A percentile compares a stretch with the other conserved stretches of the same genome.
Evolutionary conservation across 2,113 vertebrate genomes (phyloP).

Genomic region (Arothron firmamentum): DNA sequence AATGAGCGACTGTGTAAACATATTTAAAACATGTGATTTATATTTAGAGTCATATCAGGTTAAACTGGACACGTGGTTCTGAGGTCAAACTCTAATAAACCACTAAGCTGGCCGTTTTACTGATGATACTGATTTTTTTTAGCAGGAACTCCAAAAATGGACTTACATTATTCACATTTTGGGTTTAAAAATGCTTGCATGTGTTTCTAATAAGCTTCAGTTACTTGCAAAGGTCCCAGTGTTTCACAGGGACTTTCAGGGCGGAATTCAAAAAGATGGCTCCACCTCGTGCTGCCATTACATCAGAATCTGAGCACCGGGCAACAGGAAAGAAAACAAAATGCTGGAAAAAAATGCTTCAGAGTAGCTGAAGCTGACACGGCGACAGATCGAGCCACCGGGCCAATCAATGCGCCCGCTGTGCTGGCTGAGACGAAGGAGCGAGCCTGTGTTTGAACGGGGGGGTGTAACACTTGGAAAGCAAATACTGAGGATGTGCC

Average conservation of each 20-base stretch:
- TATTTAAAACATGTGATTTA: neutral
- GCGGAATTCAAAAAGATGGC: slow-evolving; percentile 47
- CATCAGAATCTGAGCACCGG: slow-evolving; percentile 40
- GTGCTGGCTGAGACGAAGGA: neutral
- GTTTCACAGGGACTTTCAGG: slow-evolving; percentile 34
- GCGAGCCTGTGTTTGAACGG: neutral
- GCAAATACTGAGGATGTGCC: too few relatives aligned
- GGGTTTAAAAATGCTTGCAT: too few relatives aligned
- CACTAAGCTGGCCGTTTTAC: too few relatives aligned
- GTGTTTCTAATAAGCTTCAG: neutral
- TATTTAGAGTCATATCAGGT: neutral
- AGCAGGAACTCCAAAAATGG: too few relatives aligned
- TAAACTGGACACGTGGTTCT: neutral
- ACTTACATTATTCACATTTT: too few relatives aligned
- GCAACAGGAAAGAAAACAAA: slow-evolving; percentile 56
- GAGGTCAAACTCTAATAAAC: neutral
- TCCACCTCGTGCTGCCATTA: slow-evolving; percentile 47
- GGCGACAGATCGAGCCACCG: neutral
- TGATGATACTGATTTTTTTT: too few relatives aligned
- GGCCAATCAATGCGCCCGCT: neutral
- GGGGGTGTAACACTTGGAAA: neutral
- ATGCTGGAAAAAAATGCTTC: slow-evolving; percentile 57
- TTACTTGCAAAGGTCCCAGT: slow-evolving; percentile 1
- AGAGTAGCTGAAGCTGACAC: slow-evolving; percentile 9
- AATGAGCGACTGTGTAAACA: neutral